phyloP scores from a whole-genome alignment of 1,140 invertebrate genomes.

The Zaprionus davidi region DNA sequence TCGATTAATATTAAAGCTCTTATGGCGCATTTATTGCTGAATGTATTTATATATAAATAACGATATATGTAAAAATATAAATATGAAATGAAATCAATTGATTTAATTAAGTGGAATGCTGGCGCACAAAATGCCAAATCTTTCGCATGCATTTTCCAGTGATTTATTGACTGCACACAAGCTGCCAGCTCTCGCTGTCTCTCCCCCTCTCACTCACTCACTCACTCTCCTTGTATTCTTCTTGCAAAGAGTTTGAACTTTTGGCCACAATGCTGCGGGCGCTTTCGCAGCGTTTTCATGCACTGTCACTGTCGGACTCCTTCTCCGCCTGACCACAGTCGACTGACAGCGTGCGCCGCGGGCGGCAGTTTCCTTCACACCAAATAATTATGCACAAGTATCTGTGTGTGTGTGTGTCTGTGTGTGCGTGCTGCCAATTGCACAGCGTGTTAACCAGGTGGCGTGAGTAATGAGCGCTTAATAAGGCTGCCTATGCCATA shows the following conservation, averaged over 20 bases:
- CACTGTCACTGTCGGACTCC: constrained; percentile 44
- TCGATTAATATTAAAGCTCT: not conserved
- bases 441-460: constrained; percentile 32
- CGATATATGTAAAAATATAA: constrained; percentile 3
- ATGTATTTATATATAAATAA: constrained; percentile 1
- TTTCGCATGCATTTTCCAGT: constrained; percentile 14
- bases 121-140: constrained; percentile 5
- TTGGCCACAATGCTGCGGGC: constrained; percentile 64
- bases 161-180: constrained; percentile 21
- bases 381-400: constrained; percentile 15
- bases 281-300: constrained; percentile 47
- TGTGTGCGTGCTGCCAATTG: constrained; percentile 21
- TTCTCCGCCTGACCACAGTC: constrained; percentile 45
- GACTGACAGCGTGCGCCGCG: constrained; percentile 36
- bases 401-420: constrained; percentile 17
- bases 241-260: constrained; percentile 27
- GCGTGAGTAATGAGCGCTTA: constrained; percentile 73
- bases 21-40: not conserved
- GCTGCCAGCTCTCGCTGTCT: not conserved
- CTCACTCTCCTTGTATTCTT: not conserved
- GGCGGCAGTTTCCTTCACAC: constrained; percentile 29
- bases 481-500: constrained; percentile 61
- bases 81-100: constrained; percentile 16
- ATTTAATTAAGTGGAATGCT: constrained; percentile 22
- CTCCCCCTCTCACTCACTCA: not conserved